A percentile compares a stretch with the other conserved stretches of the same genome.
Conservation (phyloP, 2,888 invertebrate species). For the Mythimna vitellina region DNA sequence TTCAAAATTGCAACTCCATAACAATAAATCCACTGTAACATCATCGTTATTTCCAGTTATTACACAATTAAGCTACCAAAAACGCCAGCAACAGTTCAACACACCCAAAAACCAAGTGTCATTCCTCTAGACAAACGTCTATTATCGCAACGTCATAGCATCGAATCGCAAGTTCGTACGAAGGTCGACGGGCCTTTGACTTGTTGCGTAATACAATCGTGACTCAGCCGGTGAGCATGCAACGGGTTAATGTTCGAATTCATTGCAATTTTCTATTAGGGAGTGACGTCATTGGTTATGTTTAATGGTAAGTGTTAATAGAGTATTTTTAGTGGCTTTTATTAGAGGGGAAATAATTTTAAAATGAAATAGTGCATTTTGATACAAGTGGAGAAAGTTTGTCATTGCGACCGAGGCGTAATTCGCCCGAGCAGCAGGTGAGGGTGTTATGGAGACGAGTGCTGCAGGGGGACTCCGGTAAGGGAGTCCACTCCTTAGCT, state of each 20-base stretch:
- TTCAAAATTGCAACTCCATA: not conserved
- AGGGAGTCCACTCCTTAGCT: no score
- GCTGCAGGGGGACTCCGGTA: no score
- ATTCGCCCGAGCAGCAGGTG: no score
- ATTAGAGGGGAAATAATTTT: no score
- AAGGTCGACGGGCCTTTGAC: slow-evolving; percentile 74
- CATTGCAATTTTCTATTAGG: slow-evolving; percentile 55
- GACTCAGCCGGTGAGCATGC: slow-evolving; percentile 59
- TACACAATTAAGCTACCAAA: not conserved
- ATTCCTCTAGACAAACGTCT: slow-evolving; percentile 28
- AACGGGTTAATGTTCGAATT: slow-evolving; percentile 58
- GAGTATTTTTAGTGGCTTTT: slow-evolving; percentile 1
- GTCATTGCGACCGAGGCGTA: no score
- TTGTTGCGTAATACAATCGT: slow-evolving; percentile 65
- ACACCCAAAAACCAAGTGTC: slow-evolving; percentile 3
- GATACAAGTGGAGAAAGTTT: no score
- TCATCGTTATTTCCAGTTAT: not conserved
- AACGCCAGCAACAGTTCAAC: slow-evolving; percentile 6
- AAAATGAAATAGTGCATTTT: no score
- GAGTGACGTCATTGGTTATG: slow-evolving; percentile 29
- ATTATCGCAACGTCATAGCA: slow-evolving; percentile 49
- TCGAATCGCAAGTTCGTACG: slow-evolving; percentile 57
- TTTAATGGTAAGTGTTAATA: not conserved
- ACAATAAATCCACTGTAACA: not conserved
- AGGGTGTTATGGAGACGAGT: no score